A percentile compares a stretch with the other conserved stretches of the same genome.
phyloP scores from a whole-genome alignment of 2,888 invertebrate genomes.

The Lypha dubia region DNA sequence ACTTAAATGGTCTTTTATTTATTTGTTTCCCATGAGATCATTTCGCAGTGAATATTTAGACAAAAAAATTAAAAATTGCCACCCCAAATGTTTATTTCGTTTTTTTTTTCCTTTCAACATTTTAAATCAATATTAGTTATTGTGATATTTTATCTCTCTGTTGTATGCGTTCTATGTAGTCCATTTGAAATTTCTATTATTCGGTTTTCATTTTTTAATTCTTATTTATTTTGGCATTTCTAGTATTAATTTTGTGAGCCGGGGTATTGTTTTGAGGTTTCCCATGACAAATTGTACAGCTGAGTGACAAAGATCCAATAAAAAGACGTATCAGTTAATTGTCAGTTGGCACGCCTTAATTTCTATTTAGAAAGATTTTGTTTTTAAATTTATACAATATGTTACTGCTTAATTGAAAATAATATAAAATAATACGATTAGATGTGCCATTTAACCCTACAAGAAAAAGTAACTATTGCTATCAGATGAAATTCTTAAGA shows the following conservation, averaged over 20 bases:
- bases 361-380: background rate
- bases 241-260: slow-evolving; percentile 19
- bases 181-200: slow-evolving; percentile 3
- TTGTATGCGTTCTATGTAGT: too few species aligned
- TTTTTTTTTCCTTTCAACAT: background rate
- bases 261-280: slow-evolving; percentile 62
- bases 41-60: slow-evolving; percentile 18
- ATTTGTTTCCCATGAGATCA: slow-evolving; percentile 63
- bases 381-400: slow-evolving; percentile 36
- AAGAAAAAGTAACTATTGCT: too few species aligned
- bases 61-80: slow-evolving; percentile 19
- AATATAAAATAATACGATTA: background rate
- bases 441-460: background rate
- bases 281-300: slow-evolving; percentile 64
- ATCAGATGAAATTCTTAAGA: too few species aligned
- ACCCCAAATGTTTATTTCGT: slow-evolving; percentile 45
- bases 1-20: slow-evolving; percentile 10
- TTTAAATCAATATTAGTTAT: slow-evolving; percentile 51
- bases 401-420: slow-evolving; percentile 29
- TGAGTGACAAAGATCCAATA: slow-evolving; percentile 14
- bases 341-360: slow-evolving; percentile 52
- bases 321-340: slow-evolving; percentile 42
- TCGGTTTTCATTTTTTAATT: background rate
- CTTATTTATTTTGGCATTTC: slow-evolving; percentile 27
- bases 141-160: slow-evolving; percentile 46